Conservation (phyloP, 1,140 invertebrate genomes). For the Zophobas atratus region DNA sequence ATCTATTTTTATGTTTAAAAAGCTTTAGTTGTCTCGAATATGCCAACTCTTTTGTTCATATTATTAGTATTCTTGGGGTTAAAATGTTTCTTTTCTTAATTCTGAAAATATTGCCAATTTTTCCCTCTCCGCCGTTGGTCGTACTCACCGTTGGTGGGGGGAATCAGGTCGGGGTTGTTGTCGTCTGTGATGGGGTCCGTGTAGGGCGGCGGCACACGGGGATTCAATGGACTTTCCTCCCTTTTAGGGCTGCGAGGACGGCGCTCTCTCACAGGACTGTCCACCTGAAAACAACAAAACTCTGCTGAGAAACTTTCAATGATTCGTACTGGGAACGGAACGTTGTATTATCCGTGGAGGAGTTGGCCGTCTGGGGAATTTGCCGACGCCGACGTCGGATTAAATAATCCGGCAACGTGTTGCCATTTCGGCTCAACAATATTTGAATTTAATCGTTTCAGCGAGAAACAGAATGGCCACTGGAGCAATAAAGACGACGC, state of each 20-base stretch:
- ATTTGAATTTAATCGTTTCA: constrained; percentile 28
- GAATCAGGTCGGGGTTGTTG: constrained; percentile 67
- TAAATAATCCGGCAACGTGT: constrained; percentile 37
- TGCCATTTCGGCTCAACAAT: constrained; percentile 30
- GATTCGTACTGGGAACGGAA: constrained; percentile 28
- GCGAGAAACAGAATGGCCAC: constrained; percentile 23
- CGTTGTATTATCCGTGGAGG: constrained; percentile 21
- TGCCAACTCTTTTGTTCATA: too few species aligned
- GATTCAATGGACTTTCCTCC: constrained; percentile 61
- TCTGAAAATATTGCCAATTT: too few species aligned
- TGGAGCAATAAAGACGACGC: constrained; percentile 13
- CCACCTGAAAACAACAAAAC: constrained; percentile 57
- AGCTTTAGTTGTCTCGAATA: too few species aligned
- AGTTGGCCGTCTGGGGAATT: neutral
- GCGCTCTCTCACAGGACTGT: constrained; percentile 63
- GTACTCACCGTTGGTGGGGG: constrained; percentile 63
- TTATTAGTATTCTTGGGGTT: too few species aligned
- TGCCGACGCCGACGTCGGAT: neutral
- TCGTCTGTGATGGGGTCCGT: constrained; percentile 64
- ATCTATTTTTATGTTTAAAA: too few species aligned
- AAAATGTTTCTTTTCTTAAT: too few species aligned
- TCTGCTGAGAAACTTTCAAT: constrained; percentile 34
- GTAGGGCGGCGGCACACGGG: constrained; percentile 59
- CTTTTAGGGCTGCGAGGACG: constrained; percentile 61
- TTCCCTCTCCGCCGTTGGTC: neutral